These are phyloP conservation scores for Pseudomyrmex sp. DNA, from an alignment of 1,140 invertebrate genomes.

Conservation along the genomic window DNA sequence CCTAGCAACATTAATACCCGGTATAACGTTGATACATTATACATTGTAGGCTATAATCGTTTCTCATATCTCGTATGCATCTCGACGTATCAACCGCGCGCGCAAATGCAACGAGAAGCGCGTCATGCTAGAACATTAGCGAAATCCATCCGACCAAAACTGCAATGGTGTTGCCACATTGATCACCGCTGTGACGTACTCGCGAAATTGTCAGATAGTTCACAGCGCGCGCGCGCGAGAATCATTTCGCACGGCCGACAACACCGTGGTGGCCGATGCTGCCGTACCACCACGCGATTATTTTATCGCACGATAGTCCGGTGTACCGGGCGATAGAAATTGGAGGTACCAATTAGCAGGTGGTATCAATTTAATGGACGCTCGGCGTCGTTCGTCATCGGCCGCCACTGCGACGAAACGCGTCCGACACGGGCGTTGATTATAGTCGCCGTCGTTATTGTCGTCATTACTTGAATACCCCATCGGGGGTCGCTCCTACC, in stretches of 20 bases:
- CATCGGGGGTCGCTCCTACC: slow-evolving; percentile 41
- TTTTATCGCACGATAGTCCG: slow-evolving; percentile 54
- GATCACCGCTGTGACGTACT: slow-evolving; percentile 39
- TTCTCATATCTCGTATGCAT: not conserved
- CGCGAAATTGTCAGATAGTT: slow-evolving; percentile 36
- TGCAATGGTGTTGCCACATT: slow-evolving; percentile 34
- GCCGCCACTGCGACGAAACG: slow-evolving; percentile 57
- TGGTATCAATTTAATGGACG: slow-evolving; percentile 71
- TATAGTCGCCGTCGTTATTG: slow-evolving; percentile 71
- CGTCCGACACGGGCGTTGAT: slow-evolving; percentile 68
- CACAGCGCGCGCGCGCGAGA: not conserved
- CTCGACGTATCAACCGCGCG: not conserved
- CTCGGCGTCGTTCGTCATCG: slow-evolving; percentile 66
- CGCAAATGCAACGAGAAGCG: slow-evolving; percentile 14
- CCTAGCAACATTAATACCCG: not conserved
- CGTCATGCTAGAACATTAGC: slow-evolving; percentile 30
- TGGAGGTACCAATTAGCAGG: slow-evolving; percentile 72
- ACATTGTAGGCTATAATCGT: not conserved
- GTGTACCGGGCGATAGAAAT: slow-evolving; percentile 59
- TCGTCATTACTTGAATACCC: slow-evolving; percentile 73
- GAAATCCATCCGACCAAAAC: slow-evolving; percentile 41
- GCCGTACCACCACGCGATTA: slow-evolving; percentile 25
- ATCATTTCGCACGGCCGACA: slow-evolving; percentile 46
- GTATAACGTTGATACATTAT: not conserved
- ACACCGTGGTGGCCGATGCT: not conserved